Base-by-base conservation (phyloP, 2,888 invertebrate species). In the Julus scanicus region DNA sequence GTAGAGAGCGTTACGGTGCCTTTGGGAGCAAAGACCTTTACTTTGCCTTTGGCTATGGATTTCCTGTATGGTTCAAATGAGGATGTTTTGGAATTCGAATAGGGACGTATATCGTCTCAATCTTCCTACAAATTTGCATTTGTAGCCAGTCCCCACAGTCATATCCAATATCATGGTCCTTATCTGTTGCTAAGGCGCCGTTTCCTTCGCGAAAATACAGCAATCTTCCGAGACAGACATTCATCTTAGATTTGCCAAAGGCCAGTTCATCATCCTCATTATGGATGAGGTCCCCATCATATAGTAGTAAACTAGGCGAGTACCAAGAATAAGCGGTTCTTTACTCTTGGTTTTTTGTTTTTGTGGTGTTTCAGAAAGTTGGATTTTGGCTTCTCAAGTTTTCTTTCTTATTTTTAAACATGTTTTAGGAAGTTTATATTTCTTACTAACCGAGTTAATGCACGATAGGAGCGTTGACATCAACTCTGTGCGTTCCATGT, bases 21-120 rank as follows among this genome's bases (percentile, higher is more conserved):
- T 37, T 80, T 80, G 80, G 80, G 80, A 80, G 80, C 80, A 80
- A 80, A 80, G 80, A 80, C 80, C 80, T 80, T 37, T 37, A 37
- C 20, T 37, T 80, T 13, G 37, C 37, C 80, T 80, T 37, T 80
- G 13, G 80, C 29, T 71, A 71, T 11, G 80, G 11, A 20, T 80
- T 80, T 37, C 37, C 80, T 80, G 13, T 37, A 53, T 29, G 29
- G 71, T 71, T 71, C 71, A 29, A 29, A 80, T 4, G 37, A 80
- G 29, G 11, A 80, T 29, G 80, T 37, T 80, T 29, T 80, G 80
- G 80, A 13, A 29, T 80, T 80, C 37, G 13, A 37, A 37, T 80
- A 9, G 11, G 80, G 80, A 37, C 13, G 37, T 29, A 44, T 80
- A 80, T 80, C 29, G 11, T 29, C 37, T 20, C 80, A 29, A 44